Conservation (phyloP, 1,140 invertebrate genomes). For the Drosophila dunni region DNA sequence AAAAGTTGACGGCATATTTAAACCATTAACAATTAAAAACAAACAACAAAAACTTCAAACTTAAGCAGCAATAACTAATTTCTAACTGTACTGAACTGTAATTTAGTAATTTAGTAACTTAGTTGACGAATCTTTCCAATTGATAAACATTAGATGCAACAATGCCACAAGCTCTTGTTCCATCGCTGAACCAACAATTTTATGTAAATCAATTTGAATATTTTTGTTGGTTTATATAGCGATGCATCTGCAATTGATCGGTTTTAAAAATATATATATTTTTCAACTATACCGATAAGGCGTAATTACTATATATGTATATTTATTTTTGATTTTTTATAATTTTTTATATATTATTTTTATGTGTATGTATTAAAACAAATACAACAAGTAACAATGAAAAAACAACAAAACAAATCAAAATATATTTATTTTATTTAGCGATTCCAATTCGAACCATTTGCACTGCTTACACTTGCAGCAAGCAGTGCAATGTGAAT, state of each 20-base stretch:
- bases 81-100: conserved; percentile 60
- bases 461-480: too few species aligned
- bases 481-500: too few species aligned
- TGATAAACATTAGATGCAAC: conserved; percentile 16
- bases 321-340: conserved; percentile 55
- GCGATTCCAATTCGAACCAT: too few species aligned
- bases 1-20: conserved; percentile 52
- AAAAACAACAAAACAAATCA: conserved; percentile 5
- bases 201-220: neutral
- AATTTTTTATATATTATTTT: conserved; percentile 48
- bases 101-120: conserved; percentile 57
- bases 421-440: neutral
- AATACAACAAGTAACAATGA: conserved; percentile 48
- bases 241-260: conserved; percentile 19
- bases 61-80: conserved; percentile 70
- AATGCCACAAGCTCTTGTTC: neutral
- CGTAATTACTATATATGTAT: conserved; percentile 51
- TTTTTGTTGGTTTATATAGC: neutral
- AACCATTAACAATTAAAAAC: conserved; percentile 32
- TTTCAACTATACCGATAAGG: conserved; percentile 36
- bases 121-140: conserved; percentile 39
- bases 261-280: conserved; percentile 32
- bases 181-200: conserved; percentile 5
- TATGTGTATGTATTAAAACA: conserved; percentile 47
- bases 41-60: conserved; percentile 14